Conservation (phyloP, 2,797 vertebrate genomes). For the Dendrocincla fuliginosa region DNA sequence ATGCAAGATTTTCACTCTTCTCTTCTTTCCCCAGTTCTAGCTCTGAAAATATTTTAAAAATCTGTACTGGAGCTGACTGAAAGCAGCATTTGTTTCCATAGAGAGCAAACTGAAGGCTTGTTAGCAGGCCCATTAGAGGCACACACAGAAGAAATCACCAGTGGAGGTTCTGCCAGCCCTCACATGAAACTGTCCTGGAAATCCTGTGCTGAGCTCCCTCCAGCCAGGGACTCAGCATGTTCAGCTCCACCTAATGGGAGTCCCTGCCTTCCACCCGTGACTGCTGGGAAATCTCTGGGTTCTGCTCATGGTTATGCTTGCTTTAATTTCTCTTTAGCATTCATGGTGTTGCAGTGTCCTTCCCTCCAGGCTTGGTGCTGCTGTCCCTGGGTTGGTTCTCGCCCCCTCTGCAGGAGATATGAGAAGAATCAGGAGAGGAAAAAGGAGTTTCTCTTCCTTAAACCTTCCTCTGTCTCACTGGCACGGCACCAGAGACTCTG, state of each 20-base stretch:
- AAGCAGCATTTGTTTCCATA: neutral
- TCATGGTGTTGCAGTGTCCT: neutral
- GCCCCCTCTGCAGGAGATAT: accelerated
- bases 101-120: neutral
- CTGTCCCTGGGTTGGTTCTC: neutral
- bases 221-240: neutral
- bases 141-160: neutral
- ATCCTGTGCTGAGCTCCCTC: neutral
- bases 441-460: neutral
- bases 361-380: neutral
- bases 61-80: neutral
- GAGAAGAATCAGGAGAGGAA: neutral
- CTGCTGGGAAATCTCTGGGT: neutral
- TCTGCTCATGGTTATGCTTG: neutral
- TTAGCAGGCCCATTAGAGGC: neutral
- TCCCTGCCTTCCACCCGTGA: neutral
- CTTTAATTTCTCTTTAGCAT: neutral
- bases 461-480: neutral
- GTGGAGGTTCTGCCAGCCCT: neutral
- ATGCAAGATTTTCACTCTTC: neutral
- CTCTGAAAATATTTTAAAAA: neutral
- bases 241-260: neutral
- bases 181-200: neutral
- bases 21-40: neutral
- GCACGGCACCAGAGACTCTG: neutral